phyloP scores from a whole-genome alignment of 2,888 invertebrate species.

The Epirrhoe alternata region DNA sequence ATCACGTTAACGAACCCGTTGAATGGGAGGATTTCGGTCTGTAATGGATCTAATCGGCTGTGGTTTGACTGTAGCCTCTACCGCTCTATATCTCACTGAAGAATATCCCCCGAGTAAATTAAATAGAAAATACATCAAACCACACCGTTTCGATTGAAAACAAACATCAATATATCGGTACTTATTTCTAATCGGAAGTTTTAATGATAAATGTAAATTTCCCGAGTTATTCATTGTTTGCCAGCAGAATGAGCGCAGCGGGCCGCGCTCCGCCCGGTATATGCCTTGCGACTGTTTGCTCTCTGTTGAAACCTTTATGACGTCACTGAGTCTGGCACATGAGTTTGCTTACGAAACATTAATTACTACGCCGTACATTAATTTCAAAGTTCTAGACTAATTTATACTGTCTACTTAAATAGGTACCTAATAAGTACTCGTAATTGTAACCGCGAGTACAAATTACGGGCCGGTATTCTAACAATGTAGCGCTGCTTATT shows the following conservation, averaged over 20 bases:
- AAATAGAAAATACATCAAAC: not conserved
- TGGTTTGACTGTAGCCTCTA: not conserved
- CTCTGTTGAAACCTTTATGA: constrained; percentile 69
- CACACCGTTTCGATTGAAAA: not conserved
- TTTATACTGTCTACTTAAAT: constrained; percentile 4
- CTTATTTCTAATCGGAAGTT: constrained; percentile 45
- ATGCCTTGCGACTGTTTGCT: constrained; percentile 67
- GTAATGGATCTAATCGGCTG: constrained; percentile 11
- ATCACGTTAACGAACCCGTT: constrained; percentile 23
- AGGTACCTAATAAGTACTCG: too few species aligned
- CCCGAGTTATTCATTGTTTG: constrained; percentile 65
- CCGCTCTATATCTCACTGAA: not conserved
- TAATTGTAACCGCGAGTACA: not conserved
- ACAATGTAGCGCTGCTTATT: constrained; percentile 5
- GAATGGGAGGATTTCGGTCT: constrained; percentile 12
- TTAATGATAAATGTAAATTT: constrained; percentile 52
- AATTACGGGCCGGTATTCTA: not conserved
- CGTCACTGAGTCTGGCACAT: constrained; percentile 61
- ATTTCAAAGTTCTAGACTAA: constrained; percentile 33
- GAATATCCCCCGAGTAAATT: not conserved
- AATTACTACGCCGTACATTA: constrained; percentile 35
- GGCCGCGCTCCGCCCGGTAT: constrained; percentile 42
- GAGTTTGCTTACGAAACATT: constrained; percentile 56
- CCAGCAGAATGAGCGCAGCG: constrained; percentile 70
- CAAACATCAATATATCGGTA: constrained; percentile 4